These are phyloP conservation scores for Crocidura indochinensis DNA, from an alignment of 2,797 vertebrate genomes.

Conservation along the genomic window DNA sequence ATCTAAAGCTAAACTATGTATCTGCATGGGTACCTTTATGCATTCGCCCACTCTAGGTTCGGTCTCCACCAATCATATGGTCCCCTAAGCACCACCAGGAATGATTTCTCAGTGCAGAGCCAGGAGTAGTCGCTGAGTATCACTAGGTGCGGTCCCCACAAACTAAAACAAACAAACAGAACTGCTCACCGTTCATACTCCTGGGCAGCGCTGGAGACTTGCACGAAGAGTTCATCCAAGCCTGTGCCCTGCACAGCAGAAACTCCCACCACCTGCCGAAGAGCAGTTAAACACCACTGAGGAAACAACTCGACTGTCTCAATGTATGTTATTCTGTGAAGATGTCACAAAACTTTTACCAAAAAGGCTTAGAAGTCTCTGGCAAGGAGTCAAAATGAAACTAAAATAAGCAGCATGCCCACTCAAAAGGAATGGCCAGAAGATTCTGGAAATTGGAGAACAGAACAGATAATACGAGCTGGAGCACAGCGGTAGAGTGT, in stretches of 20 bases:
- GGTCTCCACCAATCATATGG: neutral
- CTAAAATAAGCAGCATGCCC: neutral
- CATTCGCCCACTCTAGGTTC: neutral
- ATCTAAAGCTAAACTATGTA: no score
- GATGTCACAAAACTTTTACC: conserved; percentile 26
- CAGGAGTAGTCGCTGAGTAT: no score
- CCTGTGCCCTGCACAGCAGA: conserved; percentile 96
- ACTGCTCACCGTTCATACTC: conserved; percentile 95
- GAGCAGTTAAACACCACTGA: conserved; percentile 49
- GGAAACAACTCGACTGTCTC: neutral
- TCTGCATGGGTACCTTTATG: no score
- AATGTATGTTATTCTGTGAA: neutral
- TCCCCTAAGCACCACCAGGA: no score
- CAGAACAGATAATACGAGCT: neutral
- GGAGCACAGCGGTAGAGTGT: no score
- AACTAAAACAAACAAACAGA: no score
- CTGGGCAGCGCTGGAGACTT: conserved; percentile 94
- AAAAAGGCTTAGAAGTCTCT: conserved; percentile 13
- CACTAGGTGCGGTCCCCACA: no score
- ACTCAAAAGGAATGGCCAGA: neutral
- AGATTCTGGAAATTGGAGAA: conserved; percentile 15
- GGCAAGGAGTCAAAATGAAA: conserved; percentile 30
- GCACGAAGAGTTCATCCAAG: conserved; percentile 94
- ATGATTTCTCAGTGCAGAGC: no score
- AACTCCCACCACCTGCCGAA: conserved; percentile 96